Conservation (phyloP, 1,140 invertebrate species). For the Piezodorus guildinii region DNA sequence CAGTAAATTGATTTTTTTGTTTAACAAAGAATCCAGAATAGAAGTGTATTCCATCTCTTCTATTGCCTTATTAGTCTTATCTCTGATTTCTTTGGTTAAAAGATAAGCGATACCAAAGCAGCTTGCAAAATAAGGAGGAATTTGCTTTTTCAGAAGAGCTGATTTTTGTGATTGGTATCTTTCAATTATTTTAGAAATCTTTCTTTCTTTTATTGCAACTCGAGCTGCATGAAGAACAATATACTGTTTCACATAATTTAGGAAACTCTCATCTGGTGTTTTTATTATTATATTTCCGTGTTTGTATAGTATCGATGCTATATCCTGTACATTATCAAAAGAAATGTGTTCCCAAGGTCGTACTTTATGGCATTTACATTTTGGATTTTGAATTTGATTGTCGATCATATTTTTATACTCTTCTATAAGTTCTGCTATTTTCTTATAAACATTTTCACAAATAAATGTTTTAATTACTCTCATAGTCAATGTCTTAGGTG, state of each 20-base stretch:
- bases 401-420: background rate
- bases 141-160: background rate
- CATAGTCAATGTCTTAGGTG: background rate
- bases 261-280: no score
- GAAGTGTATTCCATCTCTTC: background rate
- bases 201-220: no score
- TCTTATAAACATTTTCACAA: background rate
- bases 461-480: conserved; percentile 2
- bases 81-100: background rate
- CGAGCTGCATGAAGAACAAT: no score
- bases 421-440: background rate
- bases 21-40: background rate
- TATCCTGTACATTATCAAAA: no score
- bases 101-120: conserved; percentile 2
- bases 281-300: no score
- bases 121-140: background rate
- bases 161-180: background rate
- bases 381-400: background rate
- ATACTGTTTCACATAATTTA: no score
- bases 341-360: background rate
- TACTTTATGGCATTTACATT: background rate
- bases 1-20: background rate
- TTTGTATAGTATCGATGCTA: no score
- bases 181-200: background rate
- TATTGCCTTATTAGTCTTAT: background rate